Evolutionary conservation across 2,797 vertebrate species (phyloP).

Genomic region (Periparus ater): DNA sequence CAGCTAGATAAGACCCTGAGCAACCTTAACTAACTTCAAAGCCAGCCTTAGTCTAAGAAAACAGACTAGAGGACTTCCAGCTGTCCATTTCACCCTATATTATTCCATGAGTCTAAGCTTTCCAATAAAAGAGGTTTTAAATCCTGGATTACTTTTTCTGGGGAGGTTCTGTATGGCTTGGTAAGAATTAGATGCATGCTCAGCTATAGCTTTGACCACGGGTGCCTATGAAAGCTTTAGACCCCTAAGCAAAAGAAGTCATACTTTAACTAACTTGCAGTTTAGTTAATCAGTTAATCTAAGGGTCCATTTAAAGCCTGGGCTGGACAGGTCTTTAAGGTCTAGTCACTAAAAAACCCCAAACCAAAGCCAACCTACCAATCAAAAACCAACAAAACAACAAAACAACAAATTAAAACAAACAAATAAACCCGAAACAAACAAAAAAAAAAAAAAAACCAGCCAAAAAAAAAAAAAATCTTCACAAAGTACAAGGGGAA

Average conservation of each 20-base stretch:
- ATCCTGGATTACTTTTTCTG: neutral
- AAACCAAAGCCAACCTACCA: neutral
- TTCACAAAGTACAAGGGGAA: neutral
- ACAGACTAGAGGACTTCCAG: neutral
- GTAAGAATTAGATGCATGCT: neutral
- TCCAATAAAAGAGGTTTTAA: neutral
- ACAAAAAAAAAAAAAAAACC: neutral
- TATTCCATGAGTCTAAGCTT: neutral
- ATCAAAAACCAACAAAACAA: neutral
- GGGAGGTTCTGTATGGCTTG: neutral
- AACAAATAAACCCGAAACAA: neutral
- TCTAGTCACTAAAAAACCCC: neutral
- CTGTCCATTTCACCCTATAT: neutral
- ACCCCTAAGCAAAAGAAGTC: neutral
- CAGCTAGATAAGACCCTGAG: neutral
- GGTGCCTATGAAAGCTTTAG: neutral
- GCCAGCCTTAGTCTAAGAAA: neutral
- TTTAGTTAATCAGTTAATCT: neutral
- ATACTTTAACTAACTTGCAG: neutral
- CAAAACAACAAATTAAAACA: neutral
- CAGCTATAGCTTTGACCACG: neutral
- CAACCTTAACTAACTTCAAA: neutral
- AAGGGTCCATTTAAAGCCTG: neutral
- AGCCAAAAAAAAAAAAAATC: neutral
- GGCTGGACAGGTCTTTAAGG: neutral